Evolutionary conservation across 2,113 vertebrate species (phyloP).

Genomic region (Phycodurus eques): DNA sequence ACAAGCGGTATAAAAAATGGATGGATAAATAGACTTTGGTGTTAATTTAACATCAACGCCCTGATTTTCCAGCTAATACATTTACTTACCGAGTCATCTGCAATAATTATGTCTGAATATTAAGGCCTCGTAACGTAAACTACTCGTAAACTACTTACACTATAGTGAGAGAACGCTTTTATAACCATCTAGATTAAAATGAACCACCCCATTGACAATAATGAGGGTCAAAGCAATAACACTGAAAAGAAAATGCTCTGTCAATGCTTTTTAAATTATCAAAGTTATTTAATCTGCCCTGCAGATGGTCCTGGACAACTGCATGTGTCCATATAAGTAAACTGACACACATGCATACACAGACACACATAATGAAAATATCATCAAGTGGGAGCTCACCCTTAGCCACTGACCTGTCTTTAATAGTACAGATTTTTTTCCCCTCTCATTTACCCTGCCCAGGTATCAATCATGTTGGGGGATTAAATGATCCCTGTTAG

Average conservation of each 20-base stretch:
- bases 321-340: slow-evolving; percentile 71
- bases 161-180: slow-evolving; percentile 78
- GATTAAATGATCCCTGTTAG: slow-evolving; percentile 96
- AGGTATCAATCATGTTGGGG: slow-evolving; percentile 92
- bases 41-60: slow-evolving; percentile 46
- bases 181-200: slow-evolving; percentile 81
- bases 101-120: slow-evolving; percentile 47
- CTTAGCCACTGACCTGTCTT: slow-evolving; percentile 86
- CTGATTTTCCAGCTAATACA: slow-evolving; percentile 23
- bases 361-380: slow-evolving; percentile 37
- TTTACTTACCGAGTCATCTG: slow-evolving; percentile 42
- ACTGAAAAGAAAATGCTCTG: slow-evolving; percentile 92
- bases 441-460: slow-evolving; percentile 87
- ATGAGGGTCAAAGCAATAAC: slow-evolving; percentile 97
- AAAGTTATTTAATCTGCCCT: slow-evolving; percentile 98
- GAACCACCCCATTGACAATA: slow-evolving; percentile 84
- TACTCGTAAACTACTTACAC: slow-evolving; percentile 44
- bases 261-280: slow-evolving; percentile 96
- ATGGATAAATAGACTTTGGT: neutral
- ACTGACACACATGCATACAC: slow-evolving; percentile 31
- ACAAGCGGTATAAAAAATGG: neutral
- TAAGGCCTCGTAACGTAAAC: slow-evolving; percentile 46
- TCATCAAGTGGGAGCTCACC: slow-evolving; percentile 96
- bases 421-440: slow-evolving; percentile 92
- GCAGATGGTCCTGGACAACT: slow-evolving; percentile 79